These are phyloP conservation scores for Hirudo medicinalis DNA, from an alignment of 1,140 invertebrate species.

Conservation along the genomic window DNA sequence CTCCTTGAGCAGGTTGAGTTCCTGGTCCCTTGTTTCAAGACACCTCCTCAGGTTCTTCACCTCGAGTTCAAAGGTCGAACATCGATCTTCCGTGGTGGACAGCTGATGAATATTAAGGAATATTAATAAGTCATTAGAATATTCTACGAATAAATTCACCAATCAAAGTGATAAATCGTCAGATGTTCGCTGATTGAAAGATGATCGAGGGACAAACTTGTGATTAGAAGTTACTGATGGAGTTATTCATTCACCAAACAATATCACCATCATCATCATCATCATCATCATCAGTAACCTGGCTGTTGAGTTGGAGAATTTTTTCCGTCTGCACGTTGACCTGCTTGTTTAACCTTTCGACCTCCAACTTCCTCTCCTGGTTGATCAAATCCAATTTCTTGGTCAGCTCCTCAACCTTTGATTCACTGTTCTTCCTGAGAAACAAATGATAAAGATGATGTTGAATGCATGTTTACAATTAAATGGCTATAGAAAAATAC, in stretches of 20 bases:
- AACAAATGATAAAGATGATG: conserved; percentile 26
- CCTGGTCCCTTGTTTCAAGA: conserved; percentile 27
- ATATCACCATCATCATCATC: too few relatives aligned
- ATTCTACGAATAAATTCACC: background rate
- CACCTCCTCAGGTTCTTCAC: conserved; percentile 27
- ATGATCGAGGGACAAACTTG: too few relatives aligned
- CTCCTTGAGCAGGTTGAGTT: conserved; percentile 44
- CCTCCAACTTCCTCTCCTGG: conserved; percentile 25
- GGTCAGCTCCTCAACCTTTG: conserved; percentile 31
- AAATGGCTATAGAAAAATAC: too few relatives aligned
- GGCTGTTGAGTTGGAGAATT: background rate
- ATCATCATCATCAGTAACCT: background rate
- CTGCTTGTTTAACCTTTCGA: conserved; percentile 4
- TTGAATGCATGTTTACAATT: conserved; percentile 8
- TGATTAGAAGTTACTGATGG: too few relatives aligned
- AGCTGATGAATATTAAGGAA: conserved; percentile 22
- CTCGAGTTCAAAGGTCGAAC: conserved; percentile 27
- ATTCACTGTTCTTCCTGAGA: conserved; percentile 32
- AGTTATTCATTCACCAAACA: too few relatives aligned
- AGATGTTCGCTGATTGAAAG: background rate
- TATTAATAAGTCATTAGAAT: background rate
- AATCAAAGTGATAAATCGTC: background rate
- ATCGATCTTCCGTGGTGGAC: conserved; percentile 28
- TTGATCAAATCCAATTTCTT: conserved; percentile 32
- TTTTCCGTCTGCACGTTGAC: background rate